Base-by-base conservation (phyloP, 2,888 invertebrate genomes). In the Stenoptilia bipunctidactyla region DNA sequence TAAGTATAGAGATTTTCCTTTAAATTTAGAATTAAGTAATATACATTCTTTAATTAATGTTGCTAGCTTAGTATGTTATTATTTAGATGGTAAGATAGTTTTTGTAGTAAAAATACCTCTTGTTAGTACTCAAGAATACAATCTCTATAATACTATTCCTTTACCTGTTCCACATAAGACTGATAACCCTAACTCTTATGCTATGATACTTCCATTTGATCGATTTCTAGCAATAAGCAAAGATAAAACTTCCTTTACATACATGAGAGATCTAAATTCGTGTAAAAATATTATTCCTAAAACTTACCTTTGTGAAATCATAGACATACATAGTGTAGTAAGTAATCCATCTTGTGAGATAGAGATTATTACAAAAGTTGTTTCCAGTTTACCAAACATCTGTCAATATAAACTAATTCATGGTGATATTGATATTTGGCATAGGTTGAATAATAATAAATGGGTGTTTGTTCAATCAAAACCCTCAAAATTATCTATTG, bases 161-260 rank as follows among this genome's bases (percentile, higher is more conserved):
- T 35, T 25, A 37, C 40, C 41, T 15, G 38, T 41, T 2, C 13
- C 25, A 13, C 20, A 20, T 20, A 13, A 12, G 13, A 5, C 14
- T 20, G 10, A 38, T 13, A 27, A 40, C 10, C 27, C 40, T 8
- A 43, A 37, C 37, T 35, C 36, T 1, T 34, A 37, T 36, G 20
- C 8, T 5, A 20, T 20, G 20, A 44, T 46, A 25, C 33, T 44
- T 33, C 46, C 42, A 20, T 39, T 38, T 34, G 36, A 27, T 13
- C 42, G 40, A 33, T 46, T 42, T 34, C 42, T 46, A 36, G 41
- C 38, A 15, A 13, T 46, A n/a, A 44, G 33, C 27, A 44, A 34
- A 34, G 43, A 44, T 41, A 46, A 36, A 20, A 38, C 38, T 8
- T 36, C 15, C 25, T 46, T 42, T 38, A 40, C 34, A 39, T 43